phyloP scores from a whole-genome alignment of 2,113 vertebrate genomes.

The Pygoscelis antarcticus region DNA sequence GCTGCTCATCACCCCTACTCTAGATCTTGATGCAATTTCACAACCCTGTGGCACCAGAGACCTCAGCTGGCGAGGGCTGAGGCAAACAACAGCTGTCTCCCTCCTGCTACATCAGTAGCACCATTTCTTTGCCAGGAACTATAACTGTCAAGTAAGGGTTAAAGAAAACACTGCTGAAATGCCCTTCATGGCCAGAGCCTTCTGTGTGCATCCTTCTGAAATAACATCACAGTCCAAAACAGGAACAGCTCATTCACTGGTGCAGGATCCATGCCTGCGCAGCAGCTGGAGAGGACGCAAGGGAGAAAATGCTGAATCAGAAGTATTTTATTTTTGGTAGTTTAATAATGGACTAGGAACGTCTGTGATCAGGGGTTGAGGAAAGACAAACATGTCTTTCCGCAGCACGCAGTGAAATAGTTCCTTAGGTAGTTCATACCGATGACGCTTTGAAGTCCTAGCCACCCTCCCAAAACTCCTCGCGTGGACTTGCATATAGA shows the following conservation, averaged over 20 bases:
- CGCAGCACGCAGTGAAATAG: background rate
- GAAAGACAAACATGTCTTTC: background rate
- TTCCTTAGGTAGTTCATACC: background rate
- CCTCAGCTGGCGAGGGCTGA: background rate
- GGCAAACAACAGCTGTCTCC: constrained; percentile 11
- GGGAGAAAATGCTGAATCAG: constrained; percentile 38
- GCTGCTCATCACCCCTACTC: background rate
- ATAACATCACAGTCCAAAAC: constrained; percentile 48
- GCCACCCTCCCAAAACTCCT: background rate
- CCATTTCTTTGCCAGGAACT: background rate
- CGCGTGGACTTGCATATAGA: background rate
- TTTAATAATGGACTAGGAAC: background rate
- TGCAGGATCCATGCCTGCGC: background rate
- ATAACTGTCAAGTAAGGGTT: background rate
- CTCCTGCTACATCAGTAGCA: background rate
- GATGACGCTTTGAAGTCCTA: background rate
- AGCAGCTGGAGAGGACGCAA: background rate
- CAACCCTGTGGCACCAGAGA: background rate
- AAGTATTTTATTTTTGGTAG: constrained; percentile 35
- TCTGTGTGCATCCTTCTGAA: constrained; percentile 19
- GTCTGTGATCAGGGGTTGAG: background rate
- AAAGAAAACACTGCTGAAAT: background rate
- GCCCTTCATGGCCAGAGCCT: background rate
- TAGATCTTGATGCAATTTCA: constrained; percentile 1
- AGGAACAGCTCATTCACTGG: constrained; percentile 26